phyloP scores from a whole-genome alignment of 2,113 vertebrate species.

The Budorcas taxicolor region DNA sequence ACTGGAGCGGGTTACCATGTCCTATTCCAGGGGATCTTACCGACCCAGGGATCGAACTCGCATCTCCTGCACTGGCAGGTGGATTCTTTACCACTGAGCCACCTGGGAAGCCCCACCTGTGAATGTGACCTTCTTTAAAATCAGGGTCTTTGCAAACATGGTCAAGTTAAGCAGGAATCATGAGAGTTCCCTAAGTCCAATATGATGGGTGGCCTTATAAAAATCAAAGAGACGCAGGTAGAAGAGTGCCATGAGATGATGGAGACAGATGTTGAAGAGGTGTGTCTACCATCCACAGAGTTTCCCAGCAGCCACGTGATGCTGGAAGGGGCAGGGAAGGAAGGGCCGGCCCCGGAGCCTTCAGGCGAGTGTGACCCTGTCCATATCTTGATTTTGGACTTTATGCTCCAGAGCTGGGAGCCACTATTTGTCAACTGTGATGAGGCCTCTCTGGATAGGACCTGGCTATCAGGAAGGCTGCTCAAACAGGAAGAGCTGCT shows the following conservation, averaged over 20 bases:
- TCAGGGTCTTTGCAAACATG: not conserved
- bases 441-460: not conserved
- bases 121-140: not conserved
- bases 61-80: not conserved
- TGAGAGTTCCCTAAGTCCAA: not conserved
- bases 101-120: not conserved
- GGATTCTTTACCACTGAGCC: not conserved
- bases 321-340: not conserved
- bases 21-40: not conserved
- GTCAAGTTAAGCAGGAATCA: not conserved
- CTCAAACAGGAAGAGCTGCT: accelerated
- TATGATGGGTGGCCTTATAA: not conserved
- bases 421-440: not conserved
- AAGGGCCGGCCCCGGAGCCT: not conserved
- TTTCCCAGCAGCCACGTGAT: not conserved
- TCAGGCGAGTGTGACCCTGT: not conserved
- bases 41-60: not conserved
- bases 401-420: not conserved
- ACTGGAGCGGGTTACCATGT: not conserved
- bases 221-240: not conserved
- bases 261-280: not conserved
- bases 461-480: not conserved
- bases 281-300: not conserved
- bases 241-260: accelerated
- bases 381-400: not conserved